phyloP scores from a whole-genome alignment of 2,797 vertebrate genomes.

The Xiphophorus birchmanni region DNA sequence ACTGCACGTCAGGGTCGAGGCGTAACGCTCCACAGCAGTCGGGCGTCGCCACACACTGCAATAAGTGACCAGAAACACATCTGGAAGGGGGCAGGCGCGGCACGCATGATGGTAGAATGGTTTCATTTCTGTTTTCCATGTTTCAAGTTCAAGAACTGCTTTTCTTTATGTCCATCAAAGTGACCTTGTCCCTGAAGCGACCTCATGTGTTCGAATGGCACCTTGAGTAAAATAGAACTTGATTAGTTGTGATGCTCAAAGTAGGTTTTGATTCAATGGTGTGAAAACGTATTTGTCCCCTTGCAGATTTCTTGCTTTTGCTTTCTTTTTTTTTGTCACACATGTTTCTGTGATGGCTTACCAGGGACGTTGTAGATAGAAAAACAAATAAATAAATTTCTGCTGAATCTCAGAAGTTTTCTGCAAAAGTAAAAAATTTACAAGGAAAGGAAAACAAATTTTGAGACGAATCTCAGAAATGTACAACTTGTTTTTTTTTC shows the following conservation, averaged over 20 bases:
- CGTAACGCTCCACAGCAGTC: conserved; percentile 23
- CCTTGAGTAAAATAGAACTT: neutral
- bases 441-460: too few relatives aligned
- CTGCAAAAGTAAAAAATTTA: too few relatives aligned
- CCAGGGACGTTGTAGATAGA: too few relatives aligned
- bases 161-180: neutral
- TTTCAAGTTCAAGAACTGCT: neutral
- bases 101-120: too few relatives aligned
- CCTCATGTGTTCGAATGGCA: neutral
- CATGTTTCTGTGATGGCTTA: neutral
- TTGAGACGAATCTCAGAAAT: too few relatives aligned
- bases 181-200: neutral
- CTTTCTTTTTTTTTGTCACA: neutral
- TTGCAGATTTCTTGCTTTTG: neutral
- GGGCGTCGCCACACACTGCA: conserved; percentile 27
- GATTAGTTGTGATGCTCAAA: neutral
- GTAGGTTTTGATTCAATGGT: neutral
- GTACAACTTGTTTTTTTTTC: too few relatives aligned
- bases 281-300: neutral
- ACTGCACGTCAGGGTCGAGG: conserved; percentile 60
- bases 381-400: too few relatives aligned
- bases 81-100: neutral
- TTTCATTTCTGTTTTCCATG: neutral
- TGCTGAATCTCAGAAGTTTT: too few relatives aligned
- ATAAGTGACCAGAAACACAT: conserved; percentile 9